These are phyloP conservation scores for Kuschelorhynchus macadamiae DNA, from an alignment of 2,888 invertebrate genomes.

Conservation along the genomic window DNA sequence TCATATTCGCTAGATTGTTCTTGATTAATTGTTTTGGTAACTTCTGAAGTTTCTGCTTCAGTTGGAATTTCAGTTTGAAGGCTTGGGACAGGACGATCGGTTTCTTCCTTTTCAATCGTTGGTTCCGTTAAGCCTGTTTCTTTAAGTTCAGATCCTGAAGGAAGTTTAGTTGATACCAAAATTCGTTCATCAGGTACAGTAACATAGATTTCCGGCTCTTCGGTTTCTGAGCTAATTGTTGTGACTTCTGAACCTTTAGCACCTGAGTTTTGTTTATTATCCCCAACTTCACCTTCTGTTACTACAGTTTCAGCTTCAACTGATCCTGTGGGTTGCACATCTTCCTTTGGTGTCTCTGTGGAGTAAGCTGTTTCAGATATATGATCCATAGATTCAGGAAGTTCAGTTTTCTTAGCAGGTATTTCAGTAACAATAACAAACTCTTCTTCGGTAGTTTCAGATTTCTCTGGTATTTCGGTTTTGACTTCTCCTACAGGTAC, in stretches of 20 bases:
- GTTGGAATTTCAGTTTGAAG: conserved; percentile 24
- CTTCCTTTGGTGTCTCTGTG: conserved; percentile 36
- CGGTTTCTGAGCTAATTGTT: too few relatives aligned
- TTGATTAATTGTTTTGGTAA: conserved; percentile 16
- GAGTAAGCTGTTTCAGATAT: conserved; percentile 51
- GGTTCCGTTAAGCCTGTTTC: neutral
- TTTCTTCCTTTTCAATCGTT: too few relatives aligned
- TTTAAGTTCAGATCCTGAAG: neutral
- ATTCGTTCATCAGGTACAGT: conserved; percentile 3
- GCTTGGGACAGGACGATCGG: neutral
- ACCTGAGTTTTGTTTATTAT: conserved; percentile 1
- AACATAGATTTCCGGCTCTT: neutral
- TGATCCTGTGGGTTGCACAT: conserved; percentile 8
- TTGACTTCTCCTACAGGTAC: conserved; percentile 5
- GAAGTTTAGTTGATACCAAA: conserved; percentile 2
- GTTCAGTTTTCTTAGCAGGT: conserved; percentile 54
- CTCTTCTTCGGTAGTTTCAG: conserved; percentile 47
- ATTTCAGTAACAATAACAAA: conserved; percentile 56
- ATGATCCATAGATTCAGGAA: conserved; percentile 57
- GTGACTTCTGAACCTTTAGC: conserved; percentile 10
- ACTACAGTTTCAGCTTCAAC: conserved; percentile 14
- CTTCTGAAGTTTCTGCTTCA: conserved; percentile 2
- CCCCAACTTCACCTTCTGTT: conserved; percentile 22
- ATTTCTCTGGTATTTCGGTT: conserved; percentile 18
- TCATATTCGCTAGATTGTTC: neutral